Evolutionary conservation across 2,113 vertebrate genomes (phyloP), one percentile per base, ranked within the genome.

Genomic region (Bostrychus sinensis): DNA sequence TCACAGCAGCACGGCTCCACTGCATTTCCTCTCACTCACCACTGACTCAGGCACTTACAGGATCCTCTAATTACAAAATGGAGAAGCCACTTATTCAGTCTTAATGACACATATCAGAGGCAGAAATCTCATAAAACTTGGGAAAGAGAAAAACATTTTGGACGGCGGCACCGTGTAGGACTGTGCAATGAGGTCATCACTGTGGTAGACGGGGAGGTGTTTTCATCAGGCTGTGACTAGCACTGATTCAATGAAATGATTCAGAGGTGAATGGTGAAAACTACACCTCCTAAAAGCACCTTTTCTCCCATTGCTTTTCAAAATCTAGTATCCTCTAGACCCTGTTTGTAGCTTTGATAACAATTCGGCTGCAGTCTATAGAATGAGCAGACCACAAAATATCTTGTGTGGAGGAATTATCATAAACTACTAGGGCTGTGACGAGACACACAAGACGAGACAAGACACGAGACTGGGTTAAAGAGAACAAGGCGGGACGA

Each of bases 91-190:
- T 75, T 42, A 69, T 73, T 82, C 79, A 65, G 63, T 57, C 60
- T 58, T 79, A 80, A 83, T 84, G 73, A 59, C 70, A 80, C 70
- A 82, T 74, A 79, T 81, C 77, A 66, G 48, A 22, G n/a, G 61
- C 63, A 69, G 68, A 80, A 81, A 77, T 68, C 65, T 73, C 83
- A 75, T 77, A 78, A 82, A 86, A 75, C 39, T n/a, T 62, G 64
- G 48, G 61, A 56, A 70, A 78, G 61, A 64, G 68, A 64, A 87
- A 84, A 68, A 75, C 28, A 66, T 30, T 75, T 84, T 70, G 16
- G 48, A 51, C 13, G 76, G 68, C 36, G 16, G 51, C 13, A n/a
- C 39, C 78, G 73, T 73, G 73, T 66, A 36, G 36, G 28, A 19
- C 45, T 22, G 45, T 56, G 50, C 43, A 50, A 63, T 82, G 84